Percentiles rank a stretch among this genome's conserved stretches.
phyloP scores from a whole-genome alignment of 2,797 vertebrate genomes.

The Oophaga sylvatica region DNA sequence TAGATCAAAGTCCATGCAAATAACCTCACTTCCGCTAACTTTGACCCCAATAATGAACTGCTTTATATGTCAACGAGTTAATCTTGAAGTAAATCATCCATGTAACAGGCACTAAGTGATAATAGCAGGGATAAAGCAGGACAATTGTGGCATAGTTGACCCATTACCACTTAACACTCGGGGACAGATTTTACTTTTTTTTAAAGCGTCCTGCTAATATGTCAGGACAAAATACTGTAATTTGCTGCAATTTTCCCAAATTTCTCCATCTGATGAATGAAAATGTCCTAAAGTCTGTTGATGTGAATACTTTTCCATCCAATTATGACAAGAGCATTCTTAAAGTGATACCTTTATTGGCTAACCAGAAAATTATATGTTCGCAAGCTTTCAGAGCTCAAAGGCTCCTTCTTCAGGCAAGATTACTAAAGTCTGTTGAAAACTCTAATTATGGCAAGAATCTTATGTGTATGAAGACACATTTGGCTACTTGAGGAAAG shows the following conservation, averaged over 20 bases:
- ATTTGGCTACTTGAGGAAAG: background rate
- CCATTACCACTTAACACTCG: background rate
- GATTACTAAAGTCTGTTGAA: background rate
- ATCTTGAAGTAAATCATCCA: slow-evolving; percentile 38
- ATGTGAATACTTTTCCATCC: too few species aligned
- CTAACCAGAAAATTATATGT: too few species aligned
- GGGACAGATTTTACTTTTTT: background rate
- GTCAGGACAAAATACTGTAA: too few species aligned
- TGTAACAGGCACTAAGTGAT: background rate
- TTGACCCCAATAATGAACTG: slow-evolving; percentile 19
- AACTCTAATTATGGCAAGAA: background rate
- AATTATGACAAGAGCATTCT: too few species aligned
- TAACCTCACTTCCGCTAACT: slow-evolving; percentile 19
- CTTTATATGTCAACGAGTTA: slow-evolving; percentile 11
- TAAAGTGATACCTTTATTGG: too few species aligned
- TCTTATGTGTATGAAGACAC: background rate
- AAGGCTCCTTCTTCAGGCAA: too few species aligned
- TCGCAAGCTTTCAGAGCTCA: too few species aligned
- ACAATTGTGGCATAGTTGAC: background rate
- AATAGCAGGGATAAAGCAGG: background rate
- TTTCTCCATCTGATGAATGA: background rate
- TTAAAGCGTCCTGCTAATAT: too few species aligned
- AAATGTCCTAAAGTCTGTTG: background rate
- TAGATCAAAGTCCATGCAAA: slow-evolving; percentile 16
- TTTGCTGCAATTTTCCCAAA: background rate